Conservation (phyloP, 1,140 invertebrate genomes). For the Drosophila ambigua region DNA sequence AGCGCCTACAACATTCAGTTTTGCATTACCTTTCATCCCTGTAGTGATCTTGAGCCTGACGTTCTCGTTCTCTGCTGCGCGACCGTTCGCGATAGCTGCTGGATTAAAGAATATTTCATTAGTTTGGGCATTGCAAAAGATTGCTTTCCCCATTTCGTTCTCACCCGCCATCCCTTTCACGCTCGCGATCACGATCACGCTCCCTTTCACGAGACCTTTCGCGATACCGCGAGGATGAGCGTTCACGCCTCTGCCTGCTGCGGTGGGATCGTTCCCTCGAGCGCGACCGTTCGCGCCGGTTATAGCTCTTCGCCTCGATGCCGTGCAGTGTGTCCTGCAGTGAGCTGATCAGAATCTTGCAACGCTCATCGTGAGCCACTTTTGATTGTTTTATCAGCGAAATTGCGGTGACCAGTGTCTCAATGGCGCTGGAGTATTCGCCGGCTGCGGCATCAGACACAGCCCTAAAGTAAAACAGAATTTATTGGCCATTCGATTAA, state of each 20-base stretch:
- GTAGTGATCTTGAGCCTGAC: slow-evolving; percentile 87
- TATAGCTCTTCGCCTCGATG: slow-evolving; percentile 83
- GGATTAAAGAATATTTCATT: background rate
- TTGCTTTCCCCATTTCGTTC: slow-evolving; percentile 13
- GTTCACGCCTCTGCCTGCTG: slow-evolving; percentile 89
- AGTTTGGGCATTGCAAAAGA: background rate
- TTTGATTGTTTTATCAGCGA: slow-evolving; percentile 99
- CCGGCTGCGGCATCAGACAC: slow-evolving; percentile 98
- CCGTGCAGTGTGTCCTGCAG: slow-evolving; percentile 97
- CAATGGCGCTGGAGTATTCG: slow-evolving; percentile 98
- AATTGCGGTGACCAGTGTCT: slow-evolving; percentile 99
- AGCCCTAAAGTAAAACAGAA: slow-evolving; percentile 86
- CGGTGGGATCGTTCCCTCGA: slow-evolving; percentile 91
- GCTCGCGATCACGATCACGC: slow-evolving; percentile 88
- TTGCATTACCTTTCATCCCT: slow-evolving; percentile 89
- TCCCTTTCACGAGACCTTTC: slow-evolving; percentile 87
- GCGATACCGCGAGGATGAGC: slow-evolving; percentile 91
- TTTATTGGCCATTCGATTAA: background rate
- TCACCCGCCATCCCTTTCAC: slow-evolving; percentile 86
- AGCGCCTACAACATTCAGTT: background rate
- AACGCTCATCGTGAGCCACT: slow-evolving; percentile 98
- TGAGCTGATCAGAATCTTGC: slow-evolving; percentile 98
- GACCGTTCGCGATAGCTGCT: slow-evolving; percentile 85
- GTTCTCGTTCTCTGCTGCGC: slow-evolving; percentile 86
- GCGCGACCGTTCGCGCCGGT: slow-evolving; percentile 85